These are phyloP conservation scores for Macrosiphum euphorbiae DNA, from an alignment of 2,888 invertebrate species.

Conservation along the genomic window DNA sequence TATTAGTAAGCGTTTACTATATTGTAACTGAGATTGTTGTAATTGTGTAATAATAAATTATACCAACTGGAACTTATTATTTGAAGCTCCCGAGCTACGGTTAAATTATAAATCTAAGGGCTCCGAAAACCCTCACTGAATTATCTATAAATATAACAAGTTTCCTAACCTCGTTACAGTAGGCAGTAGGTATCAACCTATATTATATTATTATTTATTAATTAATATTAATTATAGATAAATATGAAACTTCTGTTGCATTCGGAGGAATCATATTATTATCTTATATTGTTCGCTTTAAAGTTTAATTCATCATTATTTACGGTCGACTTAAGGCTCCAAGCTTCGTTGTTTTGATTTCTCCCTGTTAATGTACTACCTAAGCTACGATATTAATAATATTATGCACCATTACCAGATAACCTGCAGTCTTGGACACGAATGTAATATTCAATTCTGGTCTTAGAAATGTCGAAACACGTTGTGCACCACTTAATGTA, in stretches of 20 bases:
- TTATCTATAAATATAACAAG: too few species aligned
- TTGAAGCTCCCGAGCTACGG: too few species aligned
- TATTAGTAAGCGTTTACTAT: too few species aligned
- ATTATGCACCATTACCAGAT: not conserved
- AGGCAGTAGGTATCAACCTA: not conserved
- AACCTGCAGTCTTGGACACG: not conserved
- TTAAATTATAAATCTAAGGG: too few species aligned
- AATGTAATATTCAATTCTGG: not conserved
- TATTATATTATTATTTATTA: not conserved
- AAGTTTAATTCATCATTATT: not conserved
- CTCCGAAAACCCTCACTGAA: too few species aligned
- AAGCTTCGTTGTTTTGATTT: not conserved
- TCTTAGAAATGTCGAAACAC: not conserved
- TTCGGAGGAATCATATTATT: not conserved
- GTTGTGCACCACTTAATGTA: not conserved
- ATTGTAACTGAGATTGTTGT: too few species aligned
- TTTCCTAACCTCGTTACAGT: too few species aligned
- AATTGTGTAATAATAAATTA: too few species aligned
- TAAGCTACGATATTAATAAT: not conserved
- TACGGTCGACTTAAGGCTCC: not conserved
- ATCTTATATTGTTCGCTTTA: not conserved
- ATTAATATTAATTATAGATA: not conserved
- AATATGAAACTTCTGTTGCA: not conserved
- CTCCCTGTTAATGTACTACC: too few species aligned
- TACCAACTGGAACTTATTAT: too few species aligned